These are phyloP conservation scores for Trissolcus japonicus DNA, from an alignment of 2,888 invertebrate genomes.

Conservation along the genomic window DNA sequence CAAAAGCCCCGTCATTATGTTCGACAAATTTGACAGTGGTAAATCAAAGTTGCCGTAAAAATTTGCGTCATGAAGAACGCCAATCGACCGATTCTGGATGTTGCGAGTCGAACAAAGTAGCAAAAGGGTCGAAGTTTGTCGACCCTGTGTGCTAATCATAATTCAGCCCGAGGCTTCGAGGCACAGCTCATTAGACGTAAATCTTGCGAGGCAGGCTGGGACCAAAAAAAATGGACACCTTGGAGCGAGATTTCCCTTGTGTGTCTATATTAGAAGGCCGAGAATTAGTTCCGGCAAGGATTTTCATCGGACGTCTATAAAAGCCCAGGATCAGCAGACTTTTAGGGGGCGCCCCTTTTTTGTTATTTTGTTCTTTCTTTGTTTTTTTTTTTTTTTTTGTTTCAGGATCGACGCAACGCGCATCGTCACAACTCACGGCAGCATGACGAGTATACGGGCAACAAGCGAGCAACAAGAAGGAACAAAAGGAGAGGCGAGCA, in stretches of 20 bases:
- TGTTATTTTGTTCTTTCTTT: neutral
- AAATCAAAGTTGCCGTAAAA: slow-evolving; percentile 71
- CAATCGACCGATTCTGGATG: slow-evolving; percentile 23
- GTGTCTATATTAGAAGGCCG: neutral
- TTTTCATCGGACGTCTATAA: slow-evolving; percentile 27
- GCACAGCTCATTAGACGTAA: slow-evolving; percentile 5
- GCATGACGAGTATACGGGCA: slow-evolving; percentile 51
- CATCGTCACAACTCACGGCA: slow-evolving; percentile 58
- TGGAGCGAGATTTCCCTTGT: neutral
- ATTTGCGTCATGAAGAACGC: slow-evolving; percentile 63
- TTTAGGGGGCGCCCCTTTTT: slow-evolving; percentile 20
- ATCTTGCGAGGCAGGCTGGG: neutral
- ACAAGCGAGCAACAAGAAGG: slow-evolving; percentile 43
- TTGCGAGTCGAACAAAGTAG: slow-evolving; percentile 1
- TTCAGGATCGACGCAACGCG: slow-evolving; percentile 1
- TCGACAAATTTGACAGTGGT: slow-evolving; percentile 73
- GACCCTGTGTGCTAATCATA: neutral
- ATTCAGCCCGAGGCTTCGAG: slow-evolving; percentile 2
- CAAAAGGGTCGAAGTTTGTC: slow-evolving; percentile 3
- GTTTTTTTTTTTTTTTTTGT: slow-evolving; percentile 14
- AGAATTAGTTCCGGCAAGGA: slow-evolving; percentile 29
- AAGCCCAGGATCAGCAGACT: slow-evolving; percentile 26
- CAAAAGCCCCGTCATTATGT: slow-evolving; percentile 66
- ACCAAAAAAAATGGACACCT: slow-evolving; percentile 1
- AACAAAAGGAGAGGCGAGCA: slow-evolving; percentile 52